Conservation (phyloP, 2,113 vertebrate species). For the Meriones unguiculatus region DNA sequence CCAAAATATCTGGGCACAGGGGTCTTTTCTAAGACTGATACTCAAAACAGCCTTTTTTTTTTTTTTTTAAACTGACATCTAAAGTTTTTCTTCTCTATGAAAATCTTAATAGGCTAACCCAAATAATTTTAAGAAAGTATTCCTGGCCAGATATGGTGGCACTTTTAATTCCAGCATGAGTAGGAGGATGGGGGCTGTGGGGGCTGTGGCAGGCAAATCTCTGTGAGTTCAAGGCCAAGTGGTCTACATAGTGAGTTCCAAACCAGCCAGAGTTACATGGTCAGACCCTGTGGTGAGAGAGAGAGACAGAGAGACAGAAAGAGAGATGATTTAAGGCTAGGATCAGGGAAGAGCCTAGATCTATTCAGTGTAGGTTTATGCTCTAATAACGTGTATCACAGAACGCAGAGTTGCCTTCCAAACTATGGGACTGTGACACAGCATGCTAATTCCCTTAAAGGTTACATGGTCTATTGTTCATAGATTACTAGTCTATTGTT, state of each 20-base stretch:
- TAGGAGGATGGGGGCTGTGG: too few relatives aligned
- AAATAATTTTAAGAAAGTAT: conserved; percentile 7
- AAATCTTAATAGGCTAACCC: conserved; percentile 4
- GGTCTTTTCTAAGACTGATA: too few relatives aligned
- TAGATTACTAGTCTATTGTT: not conserved
- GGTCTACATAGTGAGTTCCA: too few relatives aligned
- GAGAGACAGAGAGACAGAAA: not conserved
- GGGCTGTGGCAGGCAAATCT: too few relatives aligned
- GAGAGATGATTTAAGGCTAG: not conserved
- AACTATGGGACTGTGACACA: not conserved
- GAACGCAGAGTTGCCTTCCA: not conserved
- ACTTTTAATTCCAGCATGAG: too few relatives aligned
- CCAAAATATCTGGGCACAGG: too few relatives aligned
- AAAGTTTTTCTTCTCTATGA: not conserved
- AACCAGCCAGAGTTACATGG: not conserved
- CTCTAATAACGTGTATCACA: not conserved
- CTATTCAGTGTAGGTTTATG: not conserved
- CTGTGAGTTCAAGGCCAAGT: too few relatives aligned
- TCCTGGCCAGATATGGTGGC: not conserved
- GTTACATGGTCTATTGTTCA: not conserved
- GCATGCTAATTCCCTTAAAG: not conserved
- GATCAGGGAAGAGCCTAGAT: too few relatives aligned
- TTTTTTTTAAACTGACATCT: not conserved
- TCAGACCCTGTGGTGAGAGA: not conserved
- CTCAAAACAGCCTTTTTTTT: not conserved